These are phyloP conservation scores for Wiebesia pumilae DNA, from an alignment of 1,140 invertebrate species.

Conservation along the genomic window DNA sequence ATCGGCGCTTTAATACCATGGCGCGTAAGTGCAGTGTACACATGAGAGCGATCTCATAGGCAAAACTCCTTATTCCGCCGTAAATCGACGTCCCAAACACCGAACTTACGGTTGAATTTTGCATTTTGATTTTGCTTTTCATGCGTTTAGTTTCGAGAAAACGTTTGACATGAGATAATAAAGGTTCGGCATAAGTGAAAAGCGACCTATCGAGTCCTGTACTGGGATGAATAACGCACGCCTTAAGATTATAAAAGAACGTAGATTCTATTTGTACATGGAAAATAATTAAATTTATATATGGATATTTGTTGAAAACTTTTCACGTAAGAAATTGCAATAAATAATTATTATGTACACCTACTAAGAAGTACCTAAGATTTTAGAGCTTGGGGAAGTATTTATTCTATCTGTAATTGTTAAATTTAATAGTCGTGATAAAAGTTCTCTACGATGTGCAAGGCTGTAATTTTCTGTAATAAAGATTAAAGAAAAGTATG, in stretches of 20 bases:
- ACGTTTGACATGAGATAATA: too few relatives aligned
- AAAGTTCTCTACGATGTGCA: neutral
- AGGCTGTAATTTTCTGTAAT: neutral
- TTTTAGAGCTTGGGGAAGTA: neutral
- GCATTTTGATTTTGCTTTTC: neutral
- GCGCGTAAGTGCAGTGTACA: constrained; percentile 1
- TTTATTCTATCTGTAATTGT: neutral
- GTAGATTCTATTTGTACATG: too few relatives aligned
- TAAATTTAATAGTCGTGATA: neutral
- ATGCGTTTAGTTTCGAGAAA: neutral
- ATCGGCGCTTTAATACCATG: constrained; percentile 53
- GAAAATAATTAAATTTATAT: too few relatives aligned
- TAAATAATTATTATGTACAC: too few relatives aligned
- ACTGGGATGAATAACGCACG: too few relatives aligned
- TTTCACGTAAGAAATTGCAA: too few relatives aligned
- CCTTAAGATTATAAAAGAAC: too few relatives aligned
- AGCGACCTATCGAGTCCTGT: too few relatives aligned
- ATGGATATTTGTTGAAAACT: too few relatives aligned
- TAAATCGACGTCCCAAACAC: neutral
- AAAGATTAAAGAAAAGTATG: neutral
- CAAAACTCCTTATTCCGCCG: neutral
- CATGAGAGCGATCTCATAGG: neutral
- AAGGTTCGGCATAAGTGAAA: too few relatives aligned
- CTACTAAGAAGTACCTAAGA: neutral
- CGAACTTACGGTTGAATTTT: neutral